These are phyloP conservation scores for Callipepla squamata DNA, from an alignment of 2,113 vertebrate species.

Conservation along the genomic window DNA sequence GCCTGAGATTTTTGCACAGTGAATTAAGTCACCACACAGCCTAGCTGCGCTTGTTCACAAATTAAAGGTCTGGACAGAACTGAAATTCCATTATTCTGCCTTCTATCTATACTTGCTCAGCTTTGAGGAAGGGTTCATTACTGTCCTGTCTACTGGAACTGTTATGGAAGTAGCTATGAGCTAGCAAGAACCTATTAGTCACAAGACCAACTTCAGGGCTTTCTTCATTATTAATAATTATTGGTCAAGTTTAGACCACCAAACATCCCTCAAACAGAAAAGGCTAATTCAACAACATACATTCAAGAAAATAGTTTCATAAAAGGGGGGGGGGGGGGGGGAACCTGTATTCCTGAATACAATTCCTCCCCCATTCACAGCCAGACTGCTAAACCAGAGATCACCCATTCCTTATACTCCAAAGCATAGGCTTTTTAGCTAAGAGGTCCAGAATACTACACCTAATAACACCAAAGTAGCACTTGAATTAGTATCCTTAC, in stretches of 20 bases:
- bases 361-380: background rate
- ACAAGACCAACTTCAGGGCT: background rate
- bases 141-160: constrained; percentile 3
- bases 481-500: background rate
- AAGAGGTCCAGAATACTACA: background rate
- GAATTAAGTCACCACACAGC: constrained; percentile 74
- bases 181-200: constrained; percentile 21
- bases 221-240: constrained; percentile 45
- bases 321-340: background rate
- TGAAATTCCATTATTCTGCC: constrained; percentile 57
- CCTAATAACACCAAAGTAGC: background rate
- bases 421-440: background rate
- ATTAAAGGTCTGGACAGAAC: constrained; percentile 62
- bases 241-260: constrained; percentile 7
- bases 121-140: constrained; percentile 40
- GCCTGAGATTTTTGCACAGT: constrained; percentile 68
- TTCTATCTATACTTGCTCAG: background rate
- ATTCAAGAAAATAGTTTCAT: background rate
- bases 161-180: constrained; percentile 44
- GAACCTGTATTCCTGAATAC: background rate
- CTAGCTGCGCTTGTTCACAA: constrained; percentile 57
- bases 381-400: background rate
- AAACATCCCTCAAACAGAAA: constrained; percentile 5
- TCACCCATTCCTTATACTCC: background rate
- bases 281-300: background rate